phyloP scores from a whole-genome alignment of 2,797 vertebrate genomes.

The Silurus lanzhouensis region DNA sequence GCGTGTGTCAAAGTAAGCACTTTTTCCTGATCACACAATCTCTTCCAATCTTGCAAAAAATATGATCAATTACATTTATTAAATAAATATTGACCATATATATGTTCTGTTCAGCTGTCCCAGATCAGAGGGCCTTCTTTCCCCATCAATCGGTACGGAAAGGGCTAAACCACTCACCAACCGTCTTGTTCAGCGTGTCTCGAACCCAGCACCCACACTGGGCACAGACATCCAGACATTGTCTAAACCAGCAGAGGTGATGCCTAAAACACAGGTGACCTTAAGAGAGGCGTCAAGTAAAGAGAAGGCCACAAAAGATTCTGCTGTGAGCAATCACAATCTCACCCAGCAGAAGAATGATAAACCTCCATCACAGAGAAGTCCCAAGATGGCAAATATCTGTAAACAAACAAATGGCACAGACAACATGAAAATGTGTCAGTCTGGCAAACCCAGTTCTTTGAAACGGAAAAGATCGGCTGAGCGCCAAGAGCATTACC shows the following conservation, averaged over 20 bases:
- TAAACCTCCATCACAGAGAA: conserved; percentile 43
- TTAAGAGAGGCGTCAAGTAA: conserved; percentile 40
- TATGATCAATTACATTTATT: not conserved
- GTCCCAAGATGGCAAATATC: conserved; percentile 12
- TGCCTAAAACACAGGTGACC: conserved; percentile 49
- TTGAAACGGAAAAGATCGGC: conserved; percentile 57
- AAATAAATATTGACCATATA: not conserved
- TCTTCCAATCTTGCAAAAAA: not conserved
- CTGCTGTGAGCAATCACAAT: conserved; percentile 31
- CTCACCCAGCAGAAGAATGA: not conserved
- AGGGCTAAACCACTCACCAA: conserved; percentile 18
- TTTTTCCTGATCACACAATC: not conserved
- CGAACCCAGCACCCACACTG: not conserved
- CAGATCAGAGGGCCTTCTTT: conserved; percentile 29
- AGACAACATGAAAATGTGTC: conserved; percentile 59
- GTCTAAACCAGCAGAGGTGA: conserved; percentile 63
- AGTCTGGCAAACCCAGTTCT: conserved; percentile 58
- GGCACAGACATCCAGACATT: not conserved
- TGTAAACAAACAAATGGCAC: conserved; percentile 50
- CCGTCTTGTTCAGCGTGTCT: conserved; percentile 14
- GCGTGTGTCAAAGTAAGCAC: conserved; percentile 39
- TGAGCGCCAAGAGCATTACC: conserved; percentile 60
- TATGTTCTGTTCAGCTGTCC: conserved; percentile 18
- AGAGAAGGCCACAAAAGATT: not conserved
- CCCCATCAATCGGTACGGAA: conserved; percentile 17